A percentile compares a stretch with the other conserved stretches of the same genome.
These are phyloP conservation scores for Scomberomorus guttatus DNA, from an alignment of 2,797 vertebrate species.

Conservation along the genomic window DNA sequence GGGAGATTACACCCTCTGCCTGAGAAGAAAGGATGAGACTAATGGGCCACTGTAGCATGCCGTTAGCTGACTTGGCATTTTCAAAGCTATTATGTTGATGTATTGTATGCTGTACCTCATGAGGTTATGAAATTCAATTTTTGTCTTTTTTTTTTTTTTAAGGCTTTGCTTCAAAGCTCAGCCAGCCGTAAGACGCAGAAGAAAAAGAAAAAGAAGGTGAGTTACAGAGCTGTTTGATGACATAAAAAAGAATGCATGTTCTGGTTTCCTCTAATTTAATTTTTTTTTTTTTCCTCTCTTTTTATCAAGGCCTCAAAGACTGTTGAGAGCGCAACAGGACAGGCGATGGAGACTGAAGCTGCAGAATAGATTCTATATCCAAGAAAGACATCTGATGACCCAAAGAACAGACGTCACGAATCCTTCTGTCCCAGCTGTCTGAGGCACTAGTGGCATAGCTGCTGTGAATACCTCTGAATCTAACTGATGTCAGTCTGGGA, in stretches of 20 bases:
- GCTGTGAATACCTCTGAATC: slow-evolving; percentile 81
- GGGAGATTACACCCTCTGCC: background rate
- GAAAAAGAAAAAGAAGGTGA: slow-evolving; percentile 99
- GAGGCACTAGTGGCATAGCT: slow-evolving; percentile 78
- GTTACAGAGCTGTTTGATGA: background rate
- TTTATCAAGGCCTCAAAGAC: slow-evolving; percentile 92
- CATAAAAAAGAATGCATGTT: background rate
- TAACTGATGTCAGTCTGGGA: slow-evolving; percentile 83
- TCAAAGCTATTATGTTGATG: slow-evolving; percentile 26
- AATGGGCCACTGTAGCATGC: background rate
- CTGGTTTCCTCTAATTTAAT: background rate
- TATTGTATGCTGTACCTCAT: background rate
- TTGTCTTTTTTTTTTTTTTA: slow-evolving; percentile 2
- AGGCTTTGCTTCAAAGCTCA: slow-evolving; percentile 97
- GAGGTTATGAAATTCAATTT: slow-evolving; percentile 25
- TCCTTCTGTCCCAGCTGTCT: slow-evolving; percentile 80
- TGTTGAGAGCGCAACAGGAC: slow-evolving; percentile 92
- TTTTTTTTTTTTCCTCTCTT: background rate
- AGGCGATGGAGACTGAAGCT: slow-evolving; percentile 91
- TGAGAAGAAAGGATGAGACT: background rate
- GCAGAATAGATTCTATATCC: slow-evolving; percentile 84
- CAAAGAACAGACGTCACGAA: slow-evolving; percentile 80
- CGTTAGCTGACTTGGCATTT: slow-evolving; percentile 24
- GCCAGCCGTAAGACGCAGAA: slow-evolving; percentile 98
- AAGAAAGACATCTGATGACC: slow-evolving; percentile 71